Evolutionary conservation across 2,797 vertebrate genomes (phyloP).

Genomic region (Micropoecilia bifurca): DNA sequence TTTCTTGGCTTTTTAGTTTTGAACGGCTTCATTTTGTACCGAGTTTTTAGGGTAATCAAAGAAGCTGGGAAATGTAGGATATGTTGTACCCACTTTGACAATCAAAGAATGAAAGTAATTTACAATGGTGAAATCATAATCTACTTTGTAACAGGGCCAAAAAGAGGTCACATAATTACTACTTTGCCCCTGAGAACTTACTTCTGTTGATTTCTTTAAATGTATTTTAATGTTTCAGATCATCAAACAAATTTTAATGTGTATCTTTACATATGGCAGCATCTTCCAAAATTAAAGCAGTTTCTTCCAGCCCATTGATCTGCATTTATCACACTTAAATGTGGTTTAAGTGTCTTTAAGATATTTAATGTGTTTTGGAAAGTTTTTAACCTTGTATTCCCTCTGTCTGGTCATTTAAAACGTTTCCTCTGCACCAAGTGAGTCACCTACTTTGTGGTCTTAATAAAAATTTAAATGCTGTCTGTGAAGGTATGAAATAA

Average conservation of each 20-base stretch:
- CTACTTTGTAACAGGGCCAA: not conserved
- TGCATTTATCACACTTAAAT: not conserved
- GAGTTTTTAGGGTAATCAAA: not conserved
- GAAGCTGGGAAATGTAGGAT: not conserved
- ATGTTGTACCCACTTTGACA: not conserved
- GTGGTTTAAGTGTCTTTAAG: not conserved
- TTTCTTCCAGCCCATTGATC: not conserved
- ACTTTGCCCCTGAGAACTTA: not conserved
- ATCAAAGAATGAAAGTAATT: not conserved
- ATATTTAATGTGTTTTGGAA: not conserved
- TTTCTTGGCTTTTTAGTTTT: too few species aligned
- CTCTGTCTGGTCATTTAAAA: not conserved
- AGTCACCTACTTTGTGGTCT: not conserved
- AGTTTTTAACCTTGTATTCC: not conserved
- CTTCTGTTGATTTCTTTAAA: not conserved
- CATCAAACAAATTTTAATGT: not conserved
- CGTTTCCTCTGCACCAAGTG: not conserved
- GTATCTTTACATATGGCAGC: too few species aligned
- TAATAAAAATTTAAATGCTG: slow-evolving; percentile 2
- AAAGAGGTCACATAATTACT: not conserved
- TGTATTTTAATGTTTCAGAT: not conserved
- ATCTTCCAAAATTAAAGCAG: too few species aligned
- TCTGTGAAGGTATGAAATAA: slow-evolving; percentile 6
- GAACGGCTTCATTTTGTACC: not conserved
- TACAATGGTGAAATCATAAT: not conserved